These are phyloP conservation scores for Urophycis tenuis DNA, from an alignment of 2,797 vertebrate genomes.

Conservation along the genomic window DNA sequence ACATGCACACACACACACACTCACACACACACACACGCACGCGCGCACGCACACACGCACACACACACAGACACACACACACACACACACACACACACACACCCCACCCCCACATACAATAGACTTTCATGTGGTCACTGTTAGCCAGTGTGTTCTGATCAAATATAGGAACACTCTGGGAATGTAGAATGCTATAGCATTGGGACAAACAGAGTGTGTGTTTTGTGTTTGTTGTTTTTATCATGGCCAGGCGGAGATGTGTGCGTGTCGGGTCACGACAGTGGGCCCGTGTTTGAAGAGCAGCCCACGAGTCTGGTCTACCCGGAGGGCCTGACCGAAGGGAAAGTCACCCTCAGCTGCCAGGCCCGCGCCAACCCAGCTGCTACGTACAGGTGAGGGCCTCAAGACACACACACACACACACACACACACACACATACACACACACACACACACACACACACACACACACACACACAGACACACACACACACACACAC, in stretches of 20 bases:
- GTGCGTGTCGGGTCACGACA: constrained; percentile 72
- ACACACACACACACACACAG: constrained; percentile 5
- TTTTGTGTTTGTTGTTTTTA: constrained; percentile 23
- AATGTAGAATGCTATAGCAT: not conserved
- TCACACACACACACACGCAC: too few relatives aligned
- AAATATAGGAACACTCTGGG: not conserved
- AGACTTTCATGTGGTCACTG: not conserved
- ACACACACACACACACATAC: constrained; percentile 22
- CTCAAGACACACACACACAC: constrained; percentile 19
- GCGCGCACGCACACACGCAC: too few relatives aligned
- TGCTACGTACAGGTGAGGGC: constrained; percentile 80
- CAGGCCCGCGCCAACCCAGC: constrained; percentile 86
- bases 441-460: constrained; percentile 20
- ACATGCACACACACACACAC: too few relatives aligned
- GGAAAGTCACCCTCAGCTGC: constrained; percentile 83
- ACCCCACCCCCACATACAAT: not conserved
- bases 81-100: not conserved
- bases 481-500: not conserved
- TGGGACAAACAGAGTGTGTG: not conserved
- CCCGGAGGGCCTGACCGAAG: constrained; percentile 85
- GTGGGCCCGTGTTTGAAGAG: constrained; percentile 91
- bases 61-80: not conserved
- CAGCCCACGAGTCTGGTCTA: constrained; percentile 84
- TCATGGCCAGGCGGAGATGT: constrained; percentile 75
- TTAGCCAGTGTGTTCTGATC: not conserved